Conservation (phyloP, 64 coral and sea anemone species). For the Pocillopora damicornis region DNA sequence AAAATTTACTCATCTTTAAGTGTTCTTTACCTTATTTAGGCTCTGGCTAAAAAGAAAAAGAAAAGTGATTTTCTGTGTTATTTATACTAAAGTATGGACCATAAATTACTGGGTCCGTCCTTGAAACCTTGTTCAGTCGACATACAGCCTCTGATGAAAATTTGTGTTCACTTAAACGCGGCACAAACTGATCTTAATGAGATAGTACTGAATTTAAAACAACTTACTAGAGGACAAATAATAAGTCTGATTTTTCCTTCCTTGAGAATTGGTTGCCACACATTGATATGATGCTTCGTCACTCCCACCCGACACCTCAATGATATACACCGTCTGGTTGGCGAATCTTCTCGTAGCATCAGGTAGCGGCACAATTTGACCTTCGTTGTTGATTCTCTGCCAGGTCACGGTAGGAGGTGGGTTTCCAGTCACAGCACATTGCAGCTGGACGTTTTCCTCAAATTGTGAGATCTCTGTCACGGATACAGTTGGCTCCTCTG, state of each 20-base stretch:
- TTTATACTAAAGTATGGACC: no score
- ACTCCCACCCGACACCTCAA: background rate
- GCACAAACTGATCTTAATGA: background rate
- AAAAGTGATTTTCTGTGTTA: no score
- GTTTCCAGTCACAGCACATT: constrained; percentile 41
- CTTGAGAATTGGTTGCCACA: constrained; percentile 45
- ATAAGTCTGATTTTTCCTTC: background rate
- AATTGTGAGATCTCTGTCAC: background rate
- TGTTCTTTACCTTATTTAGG: no score
- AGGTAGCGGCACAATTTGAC: constrained; percentile 22
- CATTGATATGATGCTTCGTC: constrained; percentile 39
- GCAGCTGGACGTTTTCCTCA: background rate
- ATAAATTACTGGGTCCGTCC: no score
- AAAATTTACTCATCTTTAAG: no score
- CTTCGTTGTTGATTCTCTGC: constrained; percentile 14
- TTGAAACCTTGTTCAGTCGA: no score
- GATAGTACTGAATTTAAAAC: background rate
- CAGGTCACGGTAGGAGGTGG: constrained; percentile 32
- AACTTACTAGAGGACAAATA: background rate
- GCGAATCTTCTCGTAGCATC: background rate
- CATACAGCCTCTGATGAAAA: no score
- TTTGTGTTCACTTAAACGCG: no score
- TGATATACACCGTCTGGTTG: background rate
- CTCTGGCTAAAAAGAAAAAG: no score
- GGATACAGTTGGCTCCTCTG: background rate